phyloP scores from a whole-genome alignment of 1,140 invertebrate genomes.

The Agrilus planipennis region DNA sequence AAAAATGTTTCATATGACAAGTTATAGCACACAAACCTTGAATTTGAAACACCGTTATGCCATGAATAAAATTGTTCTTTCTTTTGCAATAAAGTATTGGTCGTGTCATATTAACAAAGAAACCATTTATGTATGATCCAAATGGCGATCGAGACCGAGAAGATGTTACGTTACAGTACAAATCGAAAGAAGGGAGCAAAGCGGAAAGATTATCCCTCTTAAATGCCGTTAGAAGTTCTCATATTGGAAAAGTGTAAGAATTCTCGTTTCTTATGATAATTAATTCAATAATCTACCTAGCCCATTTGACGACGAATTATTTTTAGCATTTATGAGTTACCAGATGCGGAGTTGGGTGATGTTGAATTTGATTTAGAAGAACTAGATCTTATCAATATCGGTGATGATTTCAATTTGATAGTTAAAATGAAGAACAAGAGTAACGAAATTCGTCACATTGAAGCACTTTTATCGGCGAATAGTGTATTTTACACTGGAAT shows the following conservation, averaged over 20 bases:
- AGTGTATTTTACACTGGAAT: slow-evolving; percentile 72
- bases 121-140: slow-evolving; percentile 55
- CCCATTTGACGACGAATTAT: no score
- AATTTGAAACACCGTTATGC: no score
- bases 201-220: slow-evolving; percentile 54
- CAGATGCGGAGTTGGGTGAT: slow-evolving; percentile 44
- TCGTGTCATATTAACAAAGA: slow-evolving; percentile 63
- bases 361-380: slow-evolving; percentile 56
- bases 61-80: background rate
- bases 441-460: slow-evolving; percentile 39
- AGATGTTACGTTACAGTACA: slow-evolving; percentile 62
- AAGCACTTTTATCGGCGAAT: slow-evolving; percentile 48
- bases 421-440: slow-evolving; percentile 56
- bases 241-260: no score
- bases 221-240: slow-evolving; percentile 53
- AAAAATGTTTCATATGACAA: no score
- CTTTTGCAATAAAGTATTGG: slow-evolving; percentile 53
- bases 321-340: slow-evolving; percentile 46
- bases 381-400: slow-evolving; percentile 53
- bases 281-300: no score
- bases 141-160: slow-evolving; percentile 53
- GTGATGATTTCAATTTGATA: slow-evolving; percentile 51
- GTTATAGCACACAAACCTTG: no score
- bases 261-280: no score
- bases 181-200: slow-evolving; percentile 56